These are phyloP conservation scores for Leptinotarsa peninsularis DNA, from an alignment of 2,888 invertebrate genomes.

Conservation along the genomic window DNA sequence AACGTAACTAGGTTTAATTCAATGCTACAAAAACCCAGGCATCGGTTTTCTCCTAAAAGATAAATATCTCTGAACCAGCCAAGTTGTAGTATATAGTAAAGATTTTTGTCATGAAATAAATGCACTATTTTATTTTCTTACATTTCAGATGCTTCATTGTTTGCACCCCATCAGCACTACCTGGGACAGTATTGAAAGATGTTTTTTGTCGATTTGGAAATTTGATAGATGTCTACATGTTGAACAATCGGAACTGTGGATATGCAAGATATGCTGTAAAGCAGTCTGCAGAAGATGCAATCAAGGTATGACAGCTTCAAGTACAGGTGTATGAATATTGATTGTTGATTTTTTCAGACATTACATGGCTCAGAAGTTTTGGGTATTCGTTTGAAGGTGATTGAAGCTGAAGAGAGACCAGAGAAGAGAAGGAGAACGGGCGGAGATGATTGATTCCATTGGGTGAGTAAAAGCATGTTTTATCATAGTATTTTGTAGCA, in stretches of 20 bases:
- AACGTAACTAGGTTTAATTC: too few species aligned
- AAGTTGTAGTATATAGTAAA: too few species aligned
- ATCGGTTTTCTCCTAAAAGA: too few species aligned
- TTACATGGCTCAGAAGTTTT: constrained; percentile 91
- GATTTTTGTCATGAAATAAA: background rate
- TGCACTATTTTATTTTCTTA: background rate
- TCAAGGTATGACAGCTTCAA: constrained; percentile 67
- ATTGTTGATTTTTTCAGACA: constrained; percentile 53
- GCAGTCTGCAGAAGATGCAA: constrained; percentile 82
- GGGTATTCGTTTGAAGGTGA: constrained; percentile 87
- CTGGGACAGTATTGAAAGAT: constrained; percentile 83
- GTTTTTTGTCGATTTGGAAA: constrained; percentile 92
- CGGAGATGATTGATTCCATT: background rate
- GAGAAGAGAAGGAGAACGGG: constrained; percentile 40
- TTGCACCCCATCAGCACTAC: constrained; percentile 76
- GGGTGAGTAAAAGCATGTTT: constrained; percentile 5
- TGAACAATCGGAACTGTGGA: constrained; percentile 91
- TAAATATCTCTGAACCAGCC: too few species aligned
- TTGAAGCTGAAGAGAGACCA: constrained; percentile 83
- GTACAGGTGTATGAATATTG: constrained; percentile 14
- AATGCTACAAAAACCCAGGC: too few species aligned
- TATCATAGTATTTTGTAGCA: background rate
- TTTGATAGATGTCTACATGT: constrained; percentile 89
- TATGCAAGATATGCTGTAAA: constrained; percentile 87
- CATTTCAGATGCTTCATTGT: constrained; percentile 73